Conservation (phyloP, 2,888 invertebrate species). For the Chymomyza amoena region DNA sequence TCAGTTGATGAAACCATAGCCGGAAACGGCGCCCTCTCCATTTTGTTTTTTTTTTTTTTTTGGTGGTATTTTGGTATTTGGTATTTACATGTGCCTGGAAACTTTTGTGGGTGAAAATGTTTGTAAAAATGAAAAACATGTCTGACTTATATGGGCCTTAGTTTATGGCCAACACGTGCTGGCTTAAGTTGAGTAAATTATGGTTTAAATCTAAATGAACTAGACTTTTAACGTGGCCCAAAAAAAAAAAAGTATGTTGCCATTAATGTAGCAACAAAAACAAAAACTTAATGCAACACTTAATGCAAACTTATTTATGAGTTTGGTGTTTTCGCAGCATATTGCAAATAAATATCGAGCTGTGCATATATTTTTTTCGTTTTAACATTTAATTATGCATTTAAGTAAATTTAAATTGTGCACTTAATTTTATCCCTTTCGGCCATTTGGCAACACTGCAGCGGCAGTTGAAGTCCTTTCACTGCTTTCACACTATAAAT, state of each 20-base stretch:
- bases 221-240: not conserved
- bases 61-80: no score
- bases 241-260: not conserved
- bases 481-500: not conserved
- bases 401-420: not conserved
- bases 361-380: not conserved
- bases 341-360: not conserved
- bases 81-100: not conserved
- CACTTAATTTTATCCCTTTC: not conserved
- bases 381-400: not conserved
- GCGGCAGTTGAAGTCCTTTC: not conserved
- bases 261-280: not conserved
- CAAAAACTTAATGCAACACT: not conserved
- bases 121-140: not conserved
- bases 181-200: not conserved
- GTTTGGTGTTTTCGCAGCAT: not conserved
- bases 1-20: slow-evolving; percentile 30
- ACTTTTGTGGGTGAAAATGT: not conserved
- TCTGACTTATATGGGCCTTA: not conserved
- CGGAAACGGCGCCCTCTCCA: not conserved
- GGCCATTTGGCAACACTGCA: not conserved
- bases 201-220: not conserved
- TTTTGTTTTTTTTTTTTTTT: no score
- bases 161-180: not conserved
- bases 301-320: not conserved